A percentile compares a stretch with the other conserved stretches of the same genome.
Evolutionary conservation across 2,113 vertebrate species (phyloP).

Genomic region (Typhlomys cinereus): DNA sequence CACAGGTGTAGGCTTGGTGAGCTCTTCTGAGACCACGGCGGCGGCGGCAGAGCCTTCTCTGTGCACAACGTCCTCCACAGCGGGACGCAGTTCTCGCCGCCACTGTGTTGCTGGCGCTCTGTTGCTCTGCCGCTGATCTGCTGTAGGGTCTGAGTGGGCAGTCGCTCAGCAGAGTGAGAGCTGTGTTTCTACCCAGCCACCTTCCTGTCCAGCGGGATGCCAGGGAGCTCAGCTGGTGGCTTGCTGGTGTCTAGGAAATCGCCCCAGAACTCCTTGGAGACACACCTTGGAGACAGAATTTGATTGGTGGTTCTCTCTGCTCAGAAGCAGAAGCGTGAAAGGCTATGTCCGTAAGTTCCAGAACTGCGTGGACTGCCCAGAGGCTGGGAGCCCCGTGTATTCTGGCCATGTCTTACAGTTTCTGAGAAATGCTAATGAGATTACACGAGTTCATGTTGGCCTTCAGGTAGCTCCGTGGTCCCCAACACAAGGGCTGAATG

Average conservation of each 20-base stretch:
- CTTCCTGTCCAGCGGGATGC: not conserved
- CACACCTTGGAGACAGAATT: fast-evolving
- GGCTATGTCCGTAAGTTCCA: not conserved
- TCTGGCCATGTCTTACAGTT: fast-evolving
- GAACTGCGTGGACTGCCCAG: fast-evolving
- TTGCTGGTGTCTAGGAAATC: not conserved
- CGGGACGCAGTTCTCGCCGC: too few relatives aligned
- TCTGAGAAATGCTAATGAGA: not conserved
- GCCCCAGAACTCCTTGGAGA: not conserved
- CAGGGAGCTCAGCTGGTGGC: too few relatives aligned
- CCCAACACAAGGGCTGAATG: not conserved
- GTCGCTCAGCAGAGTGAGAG: too few relatives aligned
- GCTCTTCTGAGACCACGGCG: too few relatives aligned
- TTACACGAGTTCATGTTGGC: not conserved
- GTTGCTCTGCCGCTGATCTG: not conserved
- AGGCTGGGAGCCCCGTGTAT: fast-evolving
- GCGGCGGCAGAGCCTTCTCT: too few relatives aligned
- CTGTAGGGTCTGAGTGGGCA: fast-evolving
- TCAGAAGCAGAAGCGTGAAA: fast-evolving
- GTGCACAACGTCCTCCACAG: not conserved
- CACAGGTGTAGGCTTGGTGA: fast-evolving
- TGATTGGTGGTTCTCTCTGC: not conserved
- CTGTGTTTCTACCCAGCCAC: fast-evolving
- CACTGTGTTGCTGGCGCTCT: not conserved
- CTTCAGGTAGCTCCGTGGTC: not conserved